Conservation (phyloP, 1,140 invertebrate genomes). For the Drosophila pallidifrons region DNA sequence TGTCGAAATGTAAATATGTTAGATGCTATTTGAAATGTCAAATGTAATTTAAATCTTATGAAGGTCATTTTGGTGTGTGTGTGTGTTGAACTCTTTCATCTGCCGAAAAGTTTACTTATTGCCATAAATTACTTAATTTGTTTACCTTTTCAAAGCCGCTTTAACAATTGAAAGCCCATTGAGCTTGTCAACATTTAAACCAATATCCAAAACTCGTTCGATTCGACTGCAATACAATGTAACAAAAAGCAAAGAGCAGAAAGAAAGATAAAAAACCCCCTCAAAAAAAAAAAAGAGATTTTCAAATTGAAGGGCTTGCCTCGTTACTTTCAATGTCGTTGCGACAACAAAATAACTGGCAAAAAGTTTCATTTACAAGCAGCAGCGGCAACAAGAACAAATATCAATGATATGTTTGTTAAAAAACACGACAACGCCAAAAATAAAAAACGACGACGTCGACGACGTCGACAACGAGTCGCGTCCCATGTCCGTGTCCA, state of each 20-base stretch:
- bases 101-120: constrained; percentile 35
- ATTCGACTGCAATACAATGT: neutral
- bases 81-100: constrained; percentile 5
- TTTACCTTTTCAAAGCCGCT: constrained; percentile 51
- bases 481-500: constrained; percentile 26
- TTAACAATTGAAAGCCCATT: constrained; percentile 64
- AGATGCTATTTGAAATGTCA: constrained; percentile 2
- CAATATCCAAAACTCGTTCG: neutral
- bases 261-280: too few relatives aligned
- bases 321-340: constrained; percentile 75
- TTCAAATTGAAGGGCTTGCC: constrained; percentile 56
- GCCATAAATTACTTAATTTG: constrained; percentile 74
- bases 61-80: constrained; percentile 12
- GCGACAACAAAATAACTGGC: constrained; percentile 17
- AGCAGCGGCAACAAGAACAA: constrained; percentile 48
- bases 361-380: constrained; percentile 79
- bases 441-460: constrained; percentile 59
- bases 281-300: constrained; percentile 22
- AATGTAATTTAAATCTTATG: constrained; percentile 32
- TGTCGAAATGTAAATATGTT: constrained; percentile 13
- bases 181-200: constrained; percentile 48
- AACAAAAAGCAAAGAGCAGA: neutral
- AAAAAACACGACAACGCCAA: constrained; percentile 74
- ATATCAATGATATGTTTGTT: constrained; percentile 83
- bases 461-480: constrained; percentile 57